Conservation (phyloP, 2,888 invertebrate genomes). For the Drosophila fungiperda region DNA sequence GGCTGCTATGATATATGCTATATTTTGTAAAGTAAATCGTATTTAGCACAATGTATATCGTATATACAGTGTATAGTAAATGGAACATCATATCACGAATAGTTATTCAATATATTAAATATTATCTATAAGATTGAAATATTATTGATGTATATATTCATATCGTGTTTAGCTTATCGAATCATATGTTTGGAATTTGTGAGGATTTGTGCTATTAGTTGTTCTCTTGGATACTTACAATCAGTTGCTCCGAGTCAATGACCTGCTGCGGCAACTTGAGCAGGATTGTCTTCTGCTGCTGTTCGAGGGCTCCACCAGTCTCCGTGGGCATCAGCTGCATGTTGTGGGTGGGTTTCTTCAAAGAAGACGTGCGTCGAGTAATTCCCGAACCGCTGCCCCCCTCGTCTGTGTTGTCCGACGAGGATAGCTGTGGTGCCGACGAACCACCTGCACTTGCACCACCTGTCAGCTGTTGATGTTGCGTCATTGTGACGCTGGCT, state of each 20-base stretch:
- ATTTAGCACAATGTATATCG: neutral
- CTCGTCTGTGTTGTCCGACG: slow-evolving; percentile 84
- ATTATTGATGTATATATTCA: neutral
- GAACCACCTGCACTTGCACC: slow-evolving; percentile 6
- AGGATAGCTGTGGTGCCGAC: slow-evolving; percentile 63
- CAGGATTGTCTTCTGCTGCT: slow-evolving; percentile 84
- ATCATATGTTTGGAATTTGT: slow-evolving; percentile 19
- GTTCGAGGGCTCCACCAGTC: slow-evolving; percentile 40
- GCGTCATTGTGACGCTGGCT: slow-evolving; percentile 36
- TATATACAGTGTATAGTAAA: neutral
- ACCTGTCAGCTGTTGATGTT: slow-evolving; percentile 15
- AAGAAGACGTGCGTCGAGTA: slow-evolving; percentile 69
- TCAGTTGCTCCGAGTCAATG: slow-evolving; percentile 84
- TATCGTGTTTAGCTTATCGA: slow-evolving; percentile 1
- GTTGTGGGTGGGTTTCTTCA: slow-evolving; percentile 73
- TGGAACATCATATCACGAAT: neutral
- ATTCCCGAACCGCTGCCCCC: slow-evolving; percentile 26
- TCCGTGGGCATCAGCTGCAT: slow-evolving; percentile 64
- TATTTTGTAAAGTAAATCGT: neutral
- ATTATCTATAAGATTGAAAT: neutral
- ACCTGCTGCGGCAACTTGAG: slow-evolving; percentile 84
- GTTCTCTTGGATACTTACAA: slow-evolving; percentile 76
- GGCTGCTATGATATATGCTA: neutral
- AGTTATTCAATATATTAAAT: neutral
- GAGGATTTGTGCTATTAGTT: neutral